Percentiles rank a stretch among this genome's conserved stretches.
These are phyloP conservation scores for Elymnias hypermnestra DNA, from an alignment of 1,140 invertebrate species.

Conservation along the genomic window DNA sequence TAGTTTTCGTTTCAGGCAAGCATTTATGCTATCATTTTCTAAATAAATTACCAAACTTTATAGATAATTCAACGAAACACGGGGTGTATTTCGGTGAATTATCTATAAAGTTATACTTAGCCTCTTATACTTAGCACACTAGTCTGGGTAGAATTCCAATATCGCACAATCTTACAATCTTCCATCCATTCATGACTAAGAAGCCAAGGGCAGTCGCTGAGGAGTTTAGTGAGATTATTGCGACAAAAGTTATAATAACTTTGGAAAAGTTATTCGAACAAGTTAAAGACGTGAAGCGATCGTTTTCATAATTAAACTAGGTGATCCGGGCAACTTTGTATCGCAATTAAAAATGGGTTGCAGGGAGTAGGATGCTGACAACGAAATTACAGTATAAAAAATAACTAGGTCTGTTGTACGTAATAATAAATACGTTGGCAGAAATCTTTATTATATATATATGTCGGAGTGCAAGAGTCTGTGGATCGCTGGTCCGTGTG, in stretches of 20 bases:
- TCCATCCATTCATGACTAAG: constrained; percentile 15
- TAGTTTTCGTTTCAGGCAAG: background rate
- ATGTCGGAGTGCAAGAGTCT: too few relatives aligned
- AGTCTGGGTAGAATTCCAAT: constrained; percentile 18
- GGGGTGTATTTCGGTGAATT: too few relatives aligned
- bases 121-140: constrained; percentile 6
- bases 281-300: constrained; percentile 14
- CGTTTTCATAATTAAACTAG: background rate
- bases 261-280: constrained; percentile 10
- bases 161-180: constrained; percentile 14
- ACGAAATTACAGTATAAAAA: too few relatives aligned
- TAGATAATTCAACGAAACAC: constrained; percentile 8
- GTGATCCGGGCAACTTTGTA: too few relatives aligned
- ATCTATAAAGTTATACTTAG: background rate
- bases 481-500: too few relatives aligned
- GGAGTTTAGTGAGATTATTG: constrained; percentile 28
- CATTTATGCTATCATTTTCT: background rate
- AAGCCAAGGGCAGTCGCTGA: constrained; percentile 12
- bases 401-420: constrained; percentile 4
- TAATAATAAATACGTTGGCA: constrained; percentile 1
- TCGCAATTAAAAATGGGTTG: too few relatives aligned
- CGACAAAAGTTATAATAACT: constrained; percentile 42
- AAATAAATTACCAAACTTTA: constrained; percentile 3
- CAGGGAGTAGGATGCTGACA: too few relatives aligned
- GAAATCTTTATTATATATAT: too few relatives aligned